A percentile compares a stretch with the other conserved stretches of the same genome.
Conservation (phyloP, 2,113 vertebrate species). For the Rhinolophus ferrumequinum region DNA sequence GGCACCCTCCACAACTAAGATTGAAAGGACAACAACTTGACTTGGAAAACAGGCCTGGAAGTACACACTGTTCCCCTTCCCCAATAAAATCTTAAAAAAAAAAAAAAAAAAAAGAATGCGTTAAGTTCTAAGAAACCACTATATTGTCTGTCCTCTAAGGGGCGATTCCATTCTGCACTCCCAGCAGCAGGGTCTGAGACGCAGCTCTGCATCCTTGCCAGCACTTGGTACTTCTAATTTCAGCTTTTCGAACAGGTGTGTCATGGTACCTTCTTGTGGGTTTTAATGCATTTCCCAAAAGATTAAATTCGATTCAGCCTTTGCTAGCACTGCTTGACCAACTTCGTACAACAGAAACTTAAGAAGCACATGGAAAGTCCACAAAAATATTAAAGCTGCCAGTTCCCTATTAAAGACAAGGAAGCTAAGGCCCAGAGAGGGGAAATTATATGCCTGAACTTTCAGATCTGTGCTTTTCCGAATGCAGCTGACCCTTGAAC, state of each 20-base stretch:
- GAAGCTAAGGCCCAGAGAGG: neutral
- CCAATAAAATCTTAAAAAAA: too few relatives aligned
- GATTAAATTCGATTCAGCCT: neutral
- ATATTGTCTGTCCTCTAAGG: neutral
- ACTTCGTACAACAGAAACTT: neutral
- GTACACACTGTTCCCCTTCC: too few relatives aligned
- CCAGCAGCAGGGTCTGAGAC: too few relatives aligned
- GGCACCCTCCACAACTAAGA: too few relatives aligned
- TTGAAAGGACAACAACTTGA: too few relatives aligned
- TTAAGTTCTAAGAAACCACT: neutral
- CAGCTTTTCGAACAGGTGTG: neutral
- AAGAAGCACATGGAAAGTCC: neutral
- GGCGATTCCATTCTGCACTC: neutral
- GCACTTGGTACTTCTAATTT: neutral
- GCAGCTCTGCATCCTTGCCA: neutral
- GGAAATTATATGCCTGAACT: neutral
- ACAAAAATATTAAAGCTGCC: neutral
- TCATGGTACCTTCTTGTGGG: neutral
- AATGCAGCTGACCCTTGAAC: neutral
- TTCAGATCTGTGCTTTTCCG: neutral
- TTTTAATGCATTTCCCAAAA: constrained; percentile 10
- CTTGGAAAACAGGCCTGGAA: too few relatives aligned
- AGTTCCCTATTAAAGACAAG: constrained; percentile 2
- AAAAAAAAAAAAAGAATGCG: too few relatives aligned
- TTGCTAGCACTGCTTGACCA: neutral